Percentiles rank a stretch among this genome's conserved stretches.
phyloP scores from a whole-genome alignment of 2,888 invertebrate species.

The Meiosimyza platycephala region DNA sequence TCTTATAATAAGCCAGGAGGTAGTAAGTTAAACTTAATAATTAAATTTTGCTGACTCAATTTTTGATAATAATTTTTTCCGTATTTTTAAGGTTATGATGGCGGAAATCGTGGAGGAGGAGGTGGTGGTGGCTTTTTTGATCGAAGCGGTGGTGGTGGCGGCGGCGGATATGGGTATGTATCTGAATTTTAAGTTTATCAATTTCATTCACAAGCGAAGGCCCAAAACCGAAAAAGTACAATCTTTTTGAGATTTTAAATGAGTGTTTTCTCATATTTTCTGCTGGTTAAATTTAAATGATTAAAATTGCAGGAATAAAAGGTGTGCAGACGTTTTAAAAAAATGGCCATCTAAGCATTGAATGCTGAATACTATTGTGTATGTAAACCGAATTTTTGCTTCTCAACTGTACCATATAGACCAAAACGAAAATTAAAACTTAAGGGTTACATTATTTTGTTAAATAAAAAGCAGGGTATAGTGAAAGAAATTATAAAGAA shows the following conservation, averaged over 20 bases:
- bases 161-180: conserved; percentile 65
- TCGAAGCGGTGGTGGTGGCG: conserved; percentile 55
- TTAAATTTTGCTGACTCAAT: conserved; percentile 4
- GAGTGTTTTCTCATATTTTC: no score
- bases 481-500: no score
- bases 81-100: conserved; percentile 57
- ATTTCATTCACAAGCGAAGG: conserved; percentile 48
- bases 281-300: no score
- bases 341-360: no score
- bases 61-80: conserved; percentile 26
- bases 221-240: conserved; percentile 43
- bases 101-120: conserved; percentile 55
- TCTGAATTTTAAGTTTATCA: conserved; percentile 21
- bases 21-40: conserved; percentile 49
- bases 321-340: no score
- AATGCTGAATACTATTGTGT: no score
- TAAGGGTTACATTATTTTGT: no score
- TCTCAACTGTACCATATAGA: conserved; percentile 45
- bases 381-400: conserved; percentile 43
- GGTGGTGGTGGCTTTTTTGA: conserved; percentile 55
- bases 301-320: no score
- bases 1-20: conserved; percentile 60
- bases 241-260: conserved; percentile 21
- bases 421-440: not conserved
- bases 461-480: no score